Conservation (phyloP, 2,888 invertebrate species). For the Romanomermis culicivorax region DNA sequence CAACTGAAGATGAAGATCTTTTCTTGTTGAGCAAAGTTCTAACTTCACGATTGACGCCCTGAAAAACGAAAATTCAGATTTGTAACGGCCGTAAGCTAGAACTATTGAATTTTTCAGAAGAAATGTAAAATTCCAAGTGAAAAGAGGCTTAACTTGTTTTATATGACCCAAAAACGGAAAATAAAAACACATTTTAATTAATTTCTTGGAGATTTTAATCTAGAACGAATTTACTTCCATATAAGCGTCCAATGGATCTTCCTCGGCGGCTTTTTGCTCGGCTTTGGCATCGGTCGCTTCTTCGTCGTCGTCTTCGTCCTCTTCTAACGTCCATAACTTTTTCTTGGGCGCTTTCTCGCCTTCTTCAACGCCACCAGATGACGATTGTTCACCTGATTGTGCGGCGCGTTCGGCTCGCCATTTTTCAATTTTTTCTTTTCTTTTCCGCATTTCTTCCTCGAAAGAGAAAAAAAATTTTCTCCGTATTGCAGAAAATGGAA, state of each 20-base stretch:
- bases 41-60: too few species aligned
- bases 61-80: too few species aligned
- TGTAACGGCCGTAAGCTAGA: too few species aligned
- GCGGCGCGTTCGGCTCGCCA: constrained; percentile 74
- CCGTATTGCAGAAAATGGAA: too few species aligned
- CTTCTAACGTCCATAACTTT: constrained; percentile 83
- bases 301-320: constrained; percentile 43
- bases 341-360: constrained; percentile 11
- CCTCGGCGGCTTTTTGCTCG: constrained; percentile 41
- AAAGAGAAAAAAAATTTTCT: constrained; percentile 57
- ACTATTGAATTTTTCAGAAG: too few species aligned
- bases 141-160: too few species aligned
- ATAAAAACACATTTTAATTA: too few species aligned
- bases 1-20: too few species aligned
- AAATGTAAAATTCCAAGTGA: too few species aligned
- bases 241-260: constrained; percentile 88
- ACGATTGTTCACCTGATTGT: not conserved
- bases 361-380: constrained; percentile 8
- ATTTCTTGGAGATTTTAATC: too few species aligned
- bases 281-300: constrained; percentile 11
- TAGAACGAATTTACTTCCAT: too few species aligned
- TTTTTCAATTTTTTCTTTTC: constrained; percentile 77
- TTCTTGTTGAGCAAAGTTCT: too few species aligned
- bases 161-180: not conserved
- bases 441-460: constrained; percentile 86